phyloP scores from a whole-genome alignment of 2,888 invertebrate genomes.

The Caenorhabditis sinica region DNA sequence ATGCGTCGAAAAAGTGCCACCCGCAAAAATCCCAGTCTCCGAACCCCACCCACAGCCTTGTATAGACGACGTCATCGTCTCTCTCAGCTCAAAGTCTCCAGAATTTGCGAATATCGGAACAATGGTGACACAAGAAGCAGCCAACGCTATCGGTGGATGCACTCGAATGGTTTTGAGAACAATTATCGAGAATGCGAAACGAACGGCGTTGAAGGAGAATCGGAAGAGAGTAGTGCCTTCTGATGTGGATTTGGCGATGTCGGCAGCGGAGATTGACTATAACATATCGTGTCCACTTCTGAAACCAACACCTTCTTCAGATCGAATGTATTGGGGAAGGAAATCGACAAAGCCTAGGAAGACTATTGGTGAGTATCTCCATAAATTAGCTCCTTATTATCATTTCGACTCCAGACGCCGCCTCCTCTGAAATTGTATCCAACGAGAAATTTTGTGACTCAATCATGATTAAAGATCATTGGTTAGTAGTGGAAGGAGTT shows the following conservation, averaged over 20 bases:
- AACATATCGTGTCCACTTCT: slow-evolving; percentile 40
- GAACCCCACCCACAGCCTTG: slow-evolving; percentile 5
- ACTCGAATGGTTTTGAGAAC: slow-evolving; percentile 47
- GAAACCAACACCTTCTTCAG: slow-evolving; percentile 41
- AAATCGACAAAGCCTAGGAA: slow-evolving; percentile 33
- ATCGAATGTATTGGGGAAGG: slow-evolving; percentile 61
- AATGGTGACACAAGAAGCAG: slow-evolving; percentile 31
- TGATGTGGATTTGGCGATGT: slow-evolving; percentile 49
- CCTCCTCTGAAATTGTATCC: slow-evolving; percentile 34
- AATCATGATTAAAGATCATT: slow-evolving; percentile 58
- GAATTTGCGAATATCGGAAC: slow-evolving; percentile 14
- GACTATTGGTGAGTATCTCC: slow-evolving; percentile 43
- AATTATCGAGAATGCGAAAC: slow-evolving; percentile 47
- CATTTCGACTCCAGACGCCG: slow-evolving; percentile 28
- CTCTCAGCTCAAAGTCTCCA: neutral
- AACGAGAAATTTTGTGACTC: slow-evolving; percentile 52
- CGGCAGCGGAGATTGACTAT: slow-evolving; percentile 28
- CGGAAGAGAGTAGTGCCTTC: slow-evolving; percentile 49
- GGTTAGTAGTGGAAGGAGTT: slow-evolving; percentile 60
- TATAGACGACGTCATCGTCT: slow-evolving; percentile 23
- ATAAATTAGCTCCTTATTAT: neutral
- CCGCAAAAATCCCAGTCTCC: neutral
- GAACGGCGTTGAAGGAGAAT: slow-evolving; percentile 33
- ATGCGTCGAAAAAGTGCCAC: slow-evolving; percentile 23
- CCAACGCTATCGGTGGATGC: slow-evolving; percentile 30